phyloP scores from a whole-genome alignment of 2,797 vertebrate species.

The Potorous gilbertii region DNA sequence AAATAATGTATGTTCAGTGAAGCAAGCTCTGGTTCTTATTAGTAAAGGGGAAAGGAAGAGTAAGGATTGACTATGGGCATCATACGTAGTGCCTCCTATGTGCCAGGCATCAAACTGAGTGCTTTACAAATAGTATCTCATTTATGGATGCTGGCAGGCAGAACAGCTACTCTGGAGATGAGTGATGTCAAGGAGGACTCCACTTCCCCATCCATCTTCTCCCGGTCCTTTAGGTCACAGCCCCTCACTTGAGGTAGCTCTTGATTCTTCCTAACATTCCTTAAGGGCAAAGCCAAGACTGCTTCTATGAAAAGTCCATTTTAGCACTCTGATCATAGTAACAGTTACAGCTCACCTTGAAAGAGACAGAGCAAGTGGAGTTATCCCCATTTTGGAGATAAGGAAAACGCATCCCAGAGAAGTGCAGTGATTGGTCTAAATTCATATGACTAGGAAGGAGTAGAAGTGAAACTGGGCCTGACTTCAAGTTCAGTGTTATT shows the following conservation, averaged over 20 bases:
- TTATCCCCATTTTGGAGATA: background rate
- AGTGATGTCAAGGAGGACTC: background rate
- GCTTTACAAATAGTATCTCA: background rate
- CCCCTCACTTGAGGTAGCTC: background rate
- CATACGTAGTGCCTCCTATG: background rate
- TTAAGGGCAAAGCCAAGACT: background rate
- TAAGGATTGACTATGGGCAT: background rate
- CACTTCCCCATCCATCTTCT: background rate
- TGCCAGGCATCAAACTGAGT: background rate
- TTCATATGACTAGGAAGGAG: background rate
- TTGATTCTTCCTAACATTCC: background rate
- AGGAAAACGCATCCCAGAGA: background rate
- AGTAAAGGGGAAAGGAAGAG: background rate
- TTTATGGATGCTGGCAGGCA: background rate
- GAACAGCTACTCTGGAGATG: background rate
- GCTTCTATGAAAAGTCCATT: background rate
- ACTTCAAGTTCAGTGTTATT: background rate
- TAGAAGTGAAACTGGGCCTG: too few relatives aligned
- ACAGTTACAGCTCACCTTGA: background rate
- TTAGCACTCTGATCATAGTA: background rate
- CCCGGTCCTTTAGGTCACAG: background rate
- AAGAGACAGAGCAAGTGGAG: background rate
- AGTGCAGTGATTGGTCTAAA: background rate
- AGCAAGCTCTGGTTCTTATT: background rate
- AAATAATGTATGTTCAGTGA: background rate